phyloP scores from a whole-genome alignment of 2,113 vertebrate species.

The Menura novaehollandiae region DNA sequence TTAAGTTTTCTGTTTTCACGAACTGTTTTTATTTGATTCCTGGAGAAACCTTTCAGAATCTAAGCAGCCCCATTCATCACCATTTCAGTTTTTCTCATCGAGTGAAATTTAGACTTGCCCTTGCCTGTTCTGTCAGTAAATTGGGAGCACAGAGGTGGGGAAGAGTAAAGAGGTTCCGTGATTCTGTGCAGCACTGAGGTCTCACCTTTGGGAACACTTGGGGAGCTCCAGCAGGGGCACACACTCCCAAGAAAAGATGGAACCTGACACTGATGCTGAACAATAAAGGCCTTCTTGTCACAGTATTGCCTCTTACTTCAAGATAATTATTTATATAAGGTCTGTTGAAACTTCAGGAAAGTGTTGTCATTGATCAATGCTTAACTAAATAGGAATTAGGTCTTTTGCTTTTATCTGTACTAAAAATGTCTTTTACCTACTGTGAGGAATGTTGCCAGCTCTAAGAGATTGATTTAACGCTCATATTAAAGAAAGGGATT shows the following conservation, averaged over 20 bases:
- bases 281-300: not conserved
- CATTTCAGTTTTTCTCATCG: not conserved
- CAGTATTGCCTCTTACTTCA: not conserved
- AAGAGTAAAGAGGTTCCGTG: accelerated
- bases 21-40: not conserved
- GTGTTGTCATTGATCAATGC: not conserved
- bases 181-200: too few relatives aligned
- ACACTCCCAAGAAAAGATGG: not conserved
- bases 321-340: not conserved
- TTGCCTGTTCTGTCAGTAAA: not conserved
- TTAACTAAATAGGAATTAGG: not conserved
- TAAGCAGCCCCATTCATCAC: accelerated
- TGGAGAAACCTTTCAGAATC: not conserved
- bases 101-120: not conserved
- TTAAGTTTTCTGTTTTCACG: not conserved
- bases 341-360: not conserved
- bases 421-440: not conserved
- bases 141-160: not conserved
- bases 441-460: not conserved
- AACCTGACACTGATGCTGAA: not conserved
- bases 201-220: accelerated
- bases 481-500: not conserved
- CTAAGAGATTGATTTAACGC: not conserved
- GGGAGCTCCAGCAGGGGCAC: not conserved
- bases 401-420: conserved; percentile 10